Percentiles rank a stretch among this genome's conserved stretches.
phyloP scores from a whole-genome alignment of 2,797 vertebrate species.

The Scyliorhinus canicula region DNA sequence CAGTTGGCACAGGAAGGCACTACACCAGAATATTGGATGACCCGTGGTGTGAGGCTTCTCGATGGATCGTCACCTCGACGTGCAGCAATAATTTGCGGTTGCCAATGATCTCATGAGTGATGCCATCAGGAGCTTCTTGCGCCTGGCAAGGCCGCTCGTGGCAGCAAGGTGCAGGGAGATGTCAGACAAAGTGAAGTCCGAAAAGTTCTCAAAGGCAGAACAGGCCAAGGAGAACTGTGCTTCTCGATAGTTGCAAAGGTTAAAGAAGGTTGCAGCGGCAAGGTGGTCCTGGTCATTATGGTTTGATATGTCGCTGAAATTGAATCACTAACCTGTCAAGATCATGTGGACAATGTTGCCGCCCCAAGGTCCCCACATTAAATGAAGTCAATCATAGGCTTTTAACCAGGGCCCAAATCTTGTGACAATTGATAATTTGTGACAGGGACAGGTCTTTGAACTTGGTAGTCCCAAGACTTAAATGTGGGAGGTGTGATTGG shows the following conservation, averaged over 20 bases:
- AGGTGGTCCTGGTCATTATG: not conserved
- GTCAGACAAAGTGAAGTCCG: not conserved
- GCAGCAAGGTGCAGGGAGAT: not conserved
- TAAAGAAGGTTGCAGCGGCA: not conserved
- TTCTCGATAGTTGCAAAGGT: not conserved
- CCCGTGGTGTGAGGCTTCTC: not conserved
- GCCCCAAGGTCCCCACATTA: not conserved
- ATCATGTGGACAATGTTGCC: not conserved
- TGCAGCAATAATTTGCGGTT: not conserved
- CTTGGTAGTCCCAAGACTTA: not conserved
- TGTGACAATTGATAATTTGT: not conserved
- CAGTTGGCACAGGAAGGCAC: not conserved
- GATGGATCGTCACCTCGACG: not conserved
- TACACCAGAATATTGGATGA: not conserved
- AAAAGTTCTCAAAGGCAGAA: not conserved
- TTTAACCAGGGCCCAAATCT: not conserved
- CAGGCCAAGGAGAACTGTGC: not conserved
- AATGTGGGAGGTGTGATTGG: too few species aligned
- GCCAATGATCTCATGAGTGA: not conserved
- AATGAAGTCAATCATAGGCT: not conserved
- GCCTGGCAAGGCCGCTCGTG: not conserved
- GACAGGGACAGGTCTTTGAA: not conserved
- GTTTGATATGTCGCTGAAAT: not conserved
- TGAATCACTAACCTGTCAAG: not conserved
- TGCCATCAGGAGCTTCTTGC: not conserved